Base-by-base conservation (phyloP, 2,888 invertebrate genomes). In the Amaurobius ferox region DNA sequence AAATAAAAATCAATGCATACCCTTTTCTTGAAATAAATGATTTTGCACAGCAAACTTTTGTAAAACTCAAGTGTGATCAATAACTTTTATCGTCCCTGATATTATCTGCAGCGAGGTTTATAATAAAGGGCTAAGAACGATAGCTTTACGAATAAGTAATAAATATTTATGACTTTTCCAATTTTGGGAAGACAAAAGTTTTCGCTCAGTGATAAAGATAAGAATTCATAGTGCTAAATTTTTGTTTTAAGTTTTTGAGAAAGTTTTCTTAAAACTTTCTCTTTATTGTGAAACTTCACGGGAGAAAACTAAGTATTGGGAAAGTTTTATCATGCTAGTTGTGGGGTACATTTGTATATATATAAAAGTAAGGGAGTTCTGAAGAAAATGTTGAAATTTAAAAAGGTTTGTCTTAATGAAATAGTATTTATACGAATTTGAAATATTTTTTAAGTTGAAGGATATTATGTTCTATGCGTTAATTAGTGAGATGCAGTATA, bases 11-110 rank as follows among this genome's bases (percentile, higher is more conserved):
- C 55, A 55, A 55, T 55, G 1, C 55, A 16, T 44, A 35, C 35
- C 55, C 23, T 16, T 55, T 55, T 23, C 55, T 23, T 6, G 23
- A 23, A 55, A 55, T 55, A 55, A 55, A 55, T 55, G 55, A 55
- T 55, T 23, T 55, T 23, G 19, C 5, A 16, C 23, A 1, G 55
- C 19, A 55, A 55, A 55, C 55, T 55, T 55, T 55, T 55, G 55
- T 55, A 55, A 55, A 55, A 55, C 55, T 55, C 55, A 23, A 55
- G 55, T 55, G 55, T 55, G 55, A 55, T 55, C 55, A 55, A 55
- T 55, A 55, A 55, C 19, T 55, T 55, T 55, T 55, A 55, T 55
- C 55, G 55, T 23, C 55, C 55, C 6, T 55, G 55, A 55, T 55
- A 55, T 55, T 55, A 55, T 55, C 55, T 55, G 5, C 55, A 23